These are phyloP conservation scores for Leucophenga montana DNA, from an alignment of 2,888 invertebrate species.

Conservation along the genomic window DNA sequence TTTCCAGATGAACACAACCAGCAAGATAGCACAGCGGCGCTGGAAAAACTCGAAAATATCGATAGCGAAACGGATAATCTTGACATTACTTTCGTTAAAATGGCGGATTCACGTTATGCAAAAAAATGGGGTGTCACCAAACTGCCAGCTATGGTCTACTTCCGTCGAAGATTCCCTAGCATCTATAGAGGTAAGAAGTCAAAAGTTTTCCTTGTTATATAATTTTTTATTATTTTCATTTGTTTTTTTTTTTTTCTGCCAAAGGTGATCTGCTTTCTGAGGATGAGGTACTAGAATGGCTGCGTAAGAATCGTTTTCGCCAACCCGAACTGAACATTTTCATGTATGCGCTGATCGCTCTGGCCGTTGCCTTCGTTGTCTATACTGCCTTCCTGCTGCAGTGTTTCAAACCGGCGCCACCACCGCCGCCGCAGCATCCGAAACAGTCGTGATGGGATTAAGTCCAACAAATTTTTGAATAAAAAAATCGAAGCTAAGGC, in stretches of 20 bases:
- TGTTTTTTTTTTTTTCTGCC: background rate
- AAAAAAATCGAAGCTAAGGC: slow-evolving; percentile 29
- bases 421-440: slow-evolving; percentile 75
- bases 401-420: slow-evolving; percentile 86
- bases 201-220: background rate
- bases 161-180: slow-evolving; percentile 91
- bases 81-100: slow-evolving; percentile 95
- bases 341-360: slow-evolving; percentile 92
- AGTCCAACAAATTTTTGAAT: slow-evolving; percentile 12
- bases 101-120: slow-evolving; percentile 92
- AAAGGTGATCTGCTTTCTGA: slow-evolving; percentile 88
- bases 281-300: slow-evolving; percentile 91
- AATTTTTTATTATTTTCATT: background rate
- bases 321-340: slow-evolving; percentile 94
- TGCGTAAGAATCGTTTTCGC: slow-evolving; percentile 92
- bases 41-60: slow-evolving; percentile 91
- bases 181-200: slow-evolving; percentile 85
- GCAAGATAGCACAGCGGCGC: slow-evolving; percentile 85
- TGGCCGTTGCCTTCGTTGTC: slow-evolving; percentile 88
- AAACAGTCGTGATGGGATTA: slow-evolving; percentile 71
- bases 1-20: slow-evolving; percentile 85
- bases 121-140: slow-evolving; percentile 95
- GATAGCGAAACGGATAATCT: slow-evolving; percentile 95
- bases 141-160: slow-evolving; percentile 92
- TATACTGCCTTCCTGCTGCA: slow-evolving; percentile 93